phyloP scores from a whole-genome alignment of 2,888 invertebrate genomes.

The Diarsia dahlii region DNA sequence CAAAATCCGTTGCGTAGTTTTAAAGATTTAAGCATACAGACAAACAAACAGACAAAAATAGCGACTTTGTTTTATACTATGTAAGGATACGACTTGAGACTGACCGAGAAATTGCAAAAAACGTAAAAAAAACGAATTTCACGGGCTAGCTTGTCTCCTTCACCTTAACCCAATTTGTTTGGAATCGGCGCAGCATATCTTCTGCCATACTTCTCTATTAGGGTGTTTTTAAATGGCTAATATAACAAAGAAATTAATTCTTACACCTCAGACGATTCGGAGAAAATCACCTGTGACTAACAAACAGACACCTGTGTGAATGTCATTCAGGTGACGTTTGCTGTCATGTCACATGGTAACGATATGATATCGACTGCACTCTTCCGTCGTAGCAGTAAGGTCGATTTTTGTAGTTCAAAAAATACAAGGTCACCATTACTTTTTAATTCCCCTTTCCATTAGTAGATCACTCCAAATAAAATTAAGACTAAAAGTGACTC shows the following conservation, averaged over 20 bases:
- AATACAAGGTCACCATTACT: slow-evolving; percentile 8
- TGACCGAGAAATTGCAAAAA: too few relatives aligned
- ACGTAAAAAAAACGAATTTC: too few relatives aligned
- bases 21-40: too few relatives aligned
- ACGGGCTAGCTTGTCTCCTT: too few relatives aligned
- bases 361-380: neutral
- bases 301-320: neutral
- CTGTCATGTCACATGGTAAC: neutral
- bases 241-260: neutral
- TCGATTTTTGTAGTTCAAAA: neutral
- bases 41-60: too few relatives aligned
- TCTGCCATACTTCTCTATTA: neutral
- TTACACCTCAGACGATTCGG: neutral
- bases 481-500: slow-evolving; percentile 62
- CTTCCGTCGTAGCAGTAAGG: neutral
- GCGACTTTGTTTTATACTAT: too few relatives aligned
- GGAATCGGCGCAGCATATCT: neutral
- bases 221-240: neutral
- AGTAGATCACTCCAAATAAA: slow-evolving; percentile 35
- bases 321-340: neutral
- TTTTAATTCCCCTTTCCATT: slow-evolving; percentile 15
- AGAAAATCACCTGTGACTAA: neutral
- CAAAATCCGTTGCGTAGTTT: too few relatives aligned
- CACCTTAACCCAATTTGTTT: too few relatives aligned
- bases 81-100: too few relatives aligned